phyloP scores from a whole-genome alignment of 2,797 vertebrate species.

The Phrynocephalus forsythii region DNA sequence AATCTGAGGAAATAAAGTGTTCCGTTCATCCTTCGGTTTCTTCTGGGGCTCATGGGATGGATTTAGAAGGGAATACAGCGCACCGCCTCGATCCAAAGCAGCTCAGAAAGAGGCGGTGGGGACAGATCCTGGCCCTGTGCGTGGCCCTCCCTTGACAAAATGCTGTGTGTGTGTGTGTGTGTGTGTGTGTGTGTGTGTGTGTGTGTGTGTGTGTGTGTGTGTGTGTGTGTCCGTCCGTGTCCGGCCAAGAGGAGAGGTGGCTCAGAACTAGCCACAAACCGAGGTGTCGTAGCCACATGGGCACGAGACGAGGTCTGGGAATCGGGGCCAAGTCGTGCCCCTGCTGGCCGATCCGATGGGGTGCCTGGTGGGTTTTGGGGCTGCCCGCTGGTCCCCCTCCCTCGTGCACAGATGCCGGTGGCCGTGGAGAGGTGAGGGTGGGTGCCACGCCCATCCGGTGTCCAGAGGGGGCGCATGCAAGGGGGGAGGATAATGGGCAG shows the following conservation, averaged over 20 bases:
- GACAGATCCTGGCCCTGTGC: background rate
- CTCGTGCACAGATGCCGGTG: slow-evolving; percentile 22
- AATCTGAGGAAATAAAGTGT: too few species aligned
- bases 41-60: too few species aligned
- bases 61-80: background rate
- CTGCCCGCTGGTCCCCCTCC: accelerated
- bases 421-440: background rate
- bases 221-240: too few species aligned
- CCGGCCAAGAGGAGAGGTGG: too few species aligned
- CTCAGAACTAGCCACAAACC: too few species aligned
- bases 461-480: background rate
- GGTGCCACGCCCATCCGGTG: background rate
- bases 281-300: accelerated
- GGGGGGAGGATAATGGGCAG: background rate
- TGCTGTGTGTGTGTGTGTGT: background rate
- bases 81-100: background rate
- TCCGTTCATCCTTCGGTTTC: too few species aligned
- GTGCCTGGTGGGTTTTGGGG: background rate
- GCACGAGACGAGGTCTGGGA: background rate
- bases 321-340: background rate
- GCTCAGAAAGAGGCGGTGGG: background rate
- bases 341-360: background rate
- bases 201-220: too few species aligned
- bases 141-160: background rate
- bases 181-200: too few species aligned